Conservation (phyloP, 92 coral and sea anemone genomes). For the Plumapathes pennacea region DNA sequence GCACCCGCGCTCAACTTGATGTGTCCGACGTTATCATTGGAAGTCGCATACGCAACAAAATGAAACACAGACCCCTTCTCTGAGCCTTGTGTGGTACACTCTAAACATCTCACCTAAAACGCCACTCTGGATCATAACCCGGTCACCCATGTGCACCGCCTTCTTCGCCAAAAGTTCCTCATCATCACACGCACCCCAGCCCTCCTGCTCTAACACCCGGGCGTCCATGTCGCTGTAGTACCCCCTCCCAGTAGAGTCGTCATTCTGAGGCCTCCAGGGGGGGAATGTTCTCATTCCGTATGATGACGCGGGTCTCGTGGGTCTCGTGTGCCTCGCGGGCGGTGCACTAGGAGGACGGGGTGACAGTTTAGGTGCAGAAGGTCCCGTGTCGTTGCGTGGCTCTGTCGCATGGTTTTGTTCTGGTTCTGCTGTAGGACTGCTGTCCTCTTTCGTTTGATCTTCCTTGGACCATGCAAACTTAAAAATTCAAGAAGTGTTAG, state of each 20-base stretch:
- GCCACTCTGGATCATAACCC: slow-evolving; percentile 84
- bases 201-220: slow-evolving; percentile 40
- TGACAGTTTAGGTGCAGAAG: slow-evolving; percentile 1
- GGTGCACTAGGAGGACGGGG: slow-evolving; percentile 57
- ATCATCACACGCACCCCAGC: slow-evolving; percentile 57
- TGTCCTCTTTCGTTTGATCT: no score
- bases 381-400: not conserved
- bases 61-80: no score
- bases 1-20: no score
- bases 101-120: slow-evolving; percentile 55
- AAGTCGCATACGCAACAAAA: no score
- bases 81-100: not conserved
- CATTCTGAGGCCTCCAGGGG: slow-evolving; percentile 15
- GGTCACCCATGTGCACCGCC: slow-evolving; percentile 85
- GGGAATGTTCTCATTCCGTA: slow-evolving; percentile 82
- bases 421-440: no score
- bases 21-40: no score
- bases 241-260: slow-evolving; percentile 44
- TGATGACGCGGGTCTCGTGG: slow-evolving; percentile 80
- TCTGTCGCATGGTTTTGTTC: no score
- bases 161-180: slow-evolving; percentile 76
- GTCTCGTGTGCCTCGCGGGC: slow-evolving; percentile 17
- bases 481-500: no score
- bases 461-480: no score
- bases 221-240: slow-evolving; percentile 51